These are phyloP conservation scores for Protaetia brevitarsis DNA, from an alignment of 1,140 invertebrate genomes.

Conservation along the genomic window DNA sequence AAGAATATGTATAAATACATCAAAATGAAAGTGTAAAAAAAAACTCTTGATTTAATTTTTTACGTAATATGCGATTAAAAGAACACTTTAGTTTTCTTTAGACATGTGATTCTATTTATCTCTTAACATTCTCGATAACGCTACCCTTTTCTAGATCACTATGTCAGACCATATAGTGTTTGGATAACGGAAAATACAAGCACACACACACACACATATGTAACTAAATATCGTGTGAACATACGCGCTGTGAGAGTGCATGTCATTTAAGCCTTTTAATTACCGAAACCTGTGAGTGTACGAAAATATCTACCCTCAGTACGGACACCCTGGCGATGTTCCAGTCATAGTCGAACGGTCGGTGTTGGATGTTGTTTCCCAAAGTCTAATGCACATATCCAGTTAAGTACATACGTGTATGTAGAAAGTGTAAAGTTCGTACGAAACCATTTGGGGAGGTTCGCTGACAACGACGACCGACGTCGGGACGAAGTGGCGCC, in stretches of 20 bases:
- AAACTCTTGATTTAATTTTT: too few species aligned
- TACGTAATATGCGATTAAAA: too few species aligned
- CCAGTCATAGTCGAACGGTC: not conserved
- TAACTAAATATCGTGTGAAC: not conserved
- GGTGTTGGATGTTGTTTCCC: not conserved
- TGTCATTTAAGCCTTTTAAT: not conserved
- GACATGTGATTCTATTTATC: not conserved
- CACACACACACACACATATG: not conserved
- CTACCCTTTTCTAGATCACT: not conserved
- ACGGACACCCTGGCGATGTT: not conserved
- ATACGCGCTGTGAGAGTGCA: not conserved
- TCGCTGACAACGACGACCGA: constrained; percentile 11
- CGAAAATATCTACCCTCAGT: not conserved
- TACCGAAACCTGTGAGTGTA: not conserved
- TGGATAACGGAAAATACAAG: not conserved
- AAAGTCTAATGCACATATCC: not conserved
- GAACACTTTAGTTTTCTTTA: not conserved
- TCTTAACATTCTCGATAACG: not conserved
- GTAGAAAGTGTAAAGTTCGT: not conserved
- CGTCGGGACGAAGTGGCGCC: constrained; percentile 6
- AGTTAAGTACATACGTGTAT: not conserved
- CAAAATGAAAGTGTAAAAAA: too few species aligned
- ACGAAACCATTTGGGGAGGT: not conserved
- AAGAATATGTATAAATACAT: too few species aligned
- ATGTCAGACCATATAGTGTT: not conserved